Percentiles rank a stretch among this genome's conserved stretches.
Conservation (phyloP, 2,888 invertebrate species). For the Thymelicus acteon region DNA sequence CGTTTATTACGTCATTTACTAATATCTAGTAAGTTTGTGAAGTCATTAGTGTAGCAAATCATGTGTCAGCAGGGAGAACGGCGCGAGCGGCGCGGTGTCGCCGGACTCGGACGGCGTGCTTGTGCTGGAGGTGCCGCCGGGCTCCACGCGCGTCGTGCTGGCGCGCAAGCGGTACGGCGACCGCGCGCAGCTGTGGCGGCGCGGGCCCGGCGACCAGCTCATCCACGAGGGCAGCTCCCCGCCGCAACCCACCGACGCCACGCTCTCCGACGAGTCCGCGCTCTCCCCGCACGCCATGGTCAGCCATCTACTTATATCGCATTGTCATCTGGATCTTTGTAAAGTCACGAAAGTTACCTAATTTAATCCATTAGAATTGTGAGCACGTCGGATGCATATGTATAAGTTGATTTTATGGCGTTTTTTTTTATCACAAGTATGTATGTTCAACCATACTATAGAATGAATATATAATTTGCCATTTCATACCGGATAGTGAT, state of each 20-base stretch:
- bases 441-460: no score
- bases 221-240: constrained; percentile 96
- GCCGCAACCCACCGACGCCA: constrained; percentile 79
- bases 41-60: neutral
- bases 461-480: no score
- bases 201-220: constrained; percentile 94
- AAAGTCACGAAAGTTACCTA: no score
- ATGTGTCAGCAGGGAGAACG: constrained; percentile 14
- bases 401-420: no score
- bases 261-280: constrained; percentile 61
- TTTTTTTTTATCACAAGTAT: no score
- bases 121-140: constrained; percentile 91
- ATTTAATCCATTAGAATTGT: no score
- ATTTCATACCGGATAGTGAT: no score
- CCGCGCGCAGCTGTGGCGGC: constrained; percentile 96
- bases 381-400: no score
- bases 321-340: neutral
- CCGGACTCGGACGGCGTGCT: constrained; percentile 89
- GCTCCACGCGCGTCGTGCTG: constrained; percentile 87
- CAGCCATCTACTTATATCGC: constrained; percentile 6
- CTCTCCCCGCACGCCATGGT: constrained; percentile 78
- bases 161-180: constrained; percentile 87
- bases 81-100: constrained; percentile 8
- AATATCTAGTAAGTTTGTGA: no score
- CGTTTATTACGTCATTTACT: no score